A percentile compares a stretch with the other conserved stretches of the same genome.
Evolutionary conservation across 2,113 vertebrate species (phyloP).

Genomic region (Felis catus): DNA sequence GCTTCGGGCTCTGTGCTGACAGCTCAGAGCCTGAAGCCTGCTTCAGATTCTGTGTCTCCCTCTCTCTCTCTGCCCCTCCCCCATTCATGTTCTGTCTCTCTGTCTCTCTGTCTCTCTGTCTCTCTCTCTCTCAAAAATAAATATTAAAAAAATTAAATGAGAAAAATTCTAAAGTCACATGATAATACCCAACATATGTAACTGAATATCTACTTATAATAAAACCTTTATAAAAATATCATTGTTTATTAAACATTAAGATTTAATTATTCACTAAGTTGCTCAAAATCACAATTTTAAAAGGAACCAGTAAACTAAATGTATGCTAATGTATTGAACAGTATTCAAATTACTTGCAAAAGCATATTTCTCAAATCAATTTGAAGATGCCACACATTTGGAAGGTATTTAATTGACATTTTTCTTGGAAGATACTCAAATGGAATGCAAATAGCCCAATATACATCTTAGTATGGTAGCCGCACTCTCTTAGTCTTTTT

Average conservation of each 20-base stretch:
- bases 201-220: slow-evolving; percentile 74
- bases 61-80: no score
- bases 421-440: background rate
- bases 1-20: no score
- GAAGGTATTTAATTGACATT: slow-evolving; percentile 29
- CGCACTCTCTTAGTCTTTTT: slow-evolving; percentile 20
- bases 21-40: no score
- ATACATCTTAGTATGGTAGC: slow-evolving; percentile 11
- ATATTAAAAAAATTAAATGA: slow-evolving; percentile 61
- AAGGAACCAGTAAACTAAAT: slow-evolving; percentile 76
- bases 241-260: slow-evolving; percentile 75
- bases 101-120: no score
- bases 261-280: slow-evolving; percentile 77
- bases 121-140: no score
- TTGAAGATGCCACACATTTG: slow-evolving; percentile 55
- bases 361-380: slow-evolving; percentile 56
- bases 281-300: slow-evolving; percentile 80
- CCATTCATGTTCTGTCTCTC: no score
- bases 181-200: slow-evolving; percentile 78
- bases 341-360: slow-evolving; percentile 72
- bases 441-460: background rate
- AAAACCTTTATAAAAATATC: slow-evolving; percentile 68
- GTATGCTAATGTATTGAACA: slow-evolving; percentile 69
- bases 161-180: slow-evolving; percentile 71
- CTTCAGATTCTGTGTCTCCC: no score